Conservation (phyloP, 2,888 invertebrate species). For the Conomelus anceps region DNA sequence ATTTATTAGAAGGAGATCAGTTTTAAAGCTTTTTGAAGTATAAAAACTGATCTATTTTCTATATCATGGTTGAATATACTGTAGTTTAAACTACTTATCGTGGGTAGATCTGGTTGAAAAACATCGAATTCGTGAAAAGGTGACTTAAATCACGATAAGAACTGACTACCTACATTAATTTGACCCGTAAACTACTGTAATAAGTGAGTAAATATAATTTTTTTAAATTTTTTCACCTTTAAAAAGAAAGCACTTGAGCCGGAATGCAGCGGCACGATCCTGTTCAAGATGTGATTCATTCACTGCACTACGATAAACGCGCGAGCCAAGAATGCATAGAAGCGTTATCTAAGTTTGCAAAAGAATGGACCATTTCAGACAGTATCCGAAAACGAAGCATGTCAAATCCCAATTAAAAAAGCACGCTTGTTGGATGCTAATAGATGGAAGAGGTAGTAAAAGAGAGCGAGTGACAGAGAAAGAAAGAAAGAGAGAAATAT, state of each 20-base stretch:
- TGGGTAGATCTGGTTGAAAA: too few species aligned
- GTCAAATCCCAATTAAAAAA: not conserved
- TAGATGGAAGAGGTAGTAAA: not conserved
- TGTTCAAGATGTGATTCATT: not conserved
- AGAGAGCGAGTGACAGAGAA: not conserved
- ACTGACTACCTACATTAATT: too few species aligned
- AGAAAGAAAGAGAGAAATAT: not conserved
- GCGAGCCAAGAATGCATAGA: not conserved
- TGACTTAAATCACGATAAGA: too few species aligned
- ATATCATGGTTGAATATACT: too few species aligned
- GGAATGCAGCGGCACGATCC: not conserved
- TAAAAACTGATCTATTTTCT: too few species aligned
- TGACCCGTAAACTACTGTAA: too few species aligned
- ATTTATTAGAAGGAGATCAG: too few species aligned
- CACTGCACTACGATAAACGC: not conserved
- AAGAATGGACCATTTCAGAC: not conserved
- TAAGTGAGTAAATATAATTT: too few species aligned
- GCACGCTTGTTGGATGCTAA: not conserved
- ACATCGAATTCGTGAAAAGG: too few species aligned
- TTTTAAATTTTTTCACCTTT: not conserved
- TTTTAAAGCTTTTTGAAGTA: too few species aligned
- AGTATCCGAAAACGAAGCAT: not conserved
- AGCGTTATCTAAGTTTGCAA: not conserved
- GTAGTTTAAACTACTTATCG: too few species aligned
- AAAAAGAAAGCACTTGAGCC: not conserved